These are phyloP conservation scores for Spodoptera littoralis DNA, from an alignment of 2,888 invertebrate genomes.

Conservation along the genomic window DNA sequence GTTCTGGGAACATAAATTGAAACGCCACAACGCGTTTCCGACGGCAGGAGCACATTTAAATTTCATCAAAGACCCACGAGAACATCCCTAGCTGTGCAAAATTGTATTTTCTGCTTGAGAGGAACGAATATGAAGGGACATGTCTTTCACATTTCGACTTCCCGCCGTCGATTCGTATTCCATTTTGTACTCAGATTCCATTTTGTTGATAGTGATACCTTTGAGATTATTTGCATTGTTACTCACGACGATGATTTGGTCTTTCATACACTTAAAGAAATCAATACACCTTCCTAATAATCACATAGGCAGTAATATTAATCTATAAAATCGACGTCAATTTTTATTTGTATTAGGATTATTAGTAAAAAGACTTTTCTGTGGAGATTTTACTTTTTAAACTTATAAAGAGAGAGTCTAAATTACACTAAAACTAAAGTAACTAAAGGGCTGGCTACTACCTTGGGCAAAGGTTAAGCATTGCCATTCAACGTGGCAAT, in stretches of 20 bases:
- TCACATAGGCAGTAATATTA: too few relatives aligned
- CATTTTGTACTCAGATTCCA: conserved; percentile 58
- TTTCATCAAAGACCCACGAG: conserved; percentile 71
- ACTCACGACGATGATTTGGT: not conserved
- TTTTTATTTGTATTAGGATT: too few relatives aligned
- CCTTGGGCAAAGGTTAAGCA: too few relatives aligned
- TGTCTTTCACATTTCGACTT: conserved; percentile 56
- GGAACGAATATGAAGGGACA: conserved; percentile 64
- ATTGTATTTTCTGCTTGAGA: conserved; percentile 74
- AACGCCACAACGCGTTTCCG: conserved; percentile 68
- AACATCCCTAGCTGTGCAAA: conserved; percentile 65
- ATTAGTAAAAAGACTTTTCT: too few relatives aligned
- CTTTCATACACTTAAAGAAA: not conserved
- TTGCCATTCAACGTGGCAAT: too few relatives aligned
- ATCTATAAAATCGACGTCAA: too few relatives aligned
- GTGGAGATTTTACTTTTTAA: too few relatives aligned
- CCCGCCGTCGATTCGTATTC: conserved; percentile 52
- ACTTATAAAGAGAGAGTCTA: too few relatives aligned
- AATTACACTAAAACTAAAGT: too few relatives aligned
- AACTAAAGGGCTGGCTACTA: too few relatives aligned
- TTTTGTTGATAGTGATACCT: conserved; percentile 48
- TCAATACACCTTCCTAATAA: too few relatives aligned
- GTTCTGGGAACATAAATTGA: conserved; percentile 69
- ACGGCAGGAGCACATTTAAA: conserved; percentile 68
- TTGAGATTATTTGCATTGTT: conserved; percentile 21